Conservation (phyloP, 1,140 invertebrate genomes). For the Euwallacea similis region DNA sequence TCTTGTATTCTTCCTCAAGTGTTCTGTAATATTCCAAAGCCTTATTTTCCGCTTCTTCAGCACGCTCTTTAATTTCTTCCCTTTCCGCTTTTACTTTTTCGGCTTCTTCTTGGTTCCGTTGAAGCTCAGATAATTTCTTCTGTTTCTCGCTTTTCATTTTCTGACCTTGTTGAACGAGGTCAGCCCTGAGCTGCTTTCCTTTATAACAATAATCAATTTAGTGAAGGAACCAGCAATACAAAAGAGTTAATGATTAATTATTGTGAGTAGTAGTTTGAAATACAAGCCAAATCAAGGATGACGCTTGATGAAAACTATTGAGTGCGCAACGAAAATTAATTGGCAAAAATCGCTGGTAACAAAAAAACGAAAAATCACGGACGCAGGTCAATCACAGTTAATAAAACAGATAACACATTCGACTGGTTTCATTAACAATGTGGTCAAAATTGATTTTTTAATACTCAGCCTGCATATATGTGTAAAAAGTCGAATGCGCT, state of each 20-base stretch:
- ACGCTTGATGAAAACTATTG: not conserved
- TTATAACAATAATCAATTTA: constrained; percentile 1
- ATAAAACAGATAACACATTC: no score
- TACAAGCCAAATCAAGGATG: not conserved
- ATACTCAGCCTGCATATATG: no score
- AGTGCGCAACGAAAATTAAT: constrained; percentile 4
- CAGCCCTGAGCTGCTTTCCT: constrained; percentile 67
- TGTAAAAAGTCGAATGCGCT: no score
- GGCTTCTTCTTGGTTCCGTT: constrained; percentile 72
- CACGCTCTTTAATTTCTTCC: constrained; percentile 68
- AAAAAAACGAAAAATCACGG: not conserved
- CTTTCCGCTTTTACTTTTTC: constrained; percentile 73
- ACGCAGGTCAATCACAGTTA: not conserved
- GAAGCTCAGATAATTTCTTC: constrained; percentile 63
- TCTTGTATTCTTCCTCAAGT: constrained; percentile 65
- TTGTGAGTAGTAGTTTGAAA: no score
- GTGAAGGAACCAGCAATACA: no score
- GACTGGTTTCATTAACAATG: no score
- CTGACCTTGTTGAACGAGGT: constrained; percentile 71
- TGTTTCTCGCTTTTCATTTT: constrained; percentile 69
- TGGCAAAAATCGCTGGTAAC: not conserved
- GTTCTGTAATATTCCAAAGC: constrained; percentile 78
- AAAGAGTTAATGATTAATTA: not conserved
- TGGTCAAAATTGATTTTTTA: no score
- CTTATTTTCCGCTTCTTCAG: constrained; percentile 72